Percentiles rank a stretch among this genome's conserved stretches.
Evolutionary conservation across 2,113 vertebrate genomes (phyloP).

Genomic region (Picathartes gymnocephalus): DNA sequence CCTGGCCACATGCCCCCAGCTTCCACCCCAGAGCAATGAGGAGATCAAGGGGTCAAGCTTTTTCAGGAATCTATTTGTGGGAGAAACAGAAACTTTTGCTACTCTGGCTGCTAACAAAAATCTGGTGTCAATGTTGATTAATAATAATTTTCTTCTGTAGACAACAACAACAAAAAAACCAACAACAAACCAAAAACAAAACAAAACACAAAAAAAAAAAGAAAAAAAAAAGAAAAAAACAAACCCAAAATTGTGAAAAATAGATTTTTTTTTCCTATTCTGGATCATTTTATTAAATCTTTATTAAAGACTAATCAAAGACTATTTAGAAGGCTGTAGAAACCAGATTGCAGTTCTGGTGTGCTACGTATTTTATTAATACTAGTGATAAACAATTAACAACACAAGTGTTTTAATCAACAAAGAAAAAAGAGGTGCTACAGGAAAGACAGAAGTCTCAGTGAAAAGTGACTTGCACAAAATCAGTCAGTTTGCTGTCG

Average conservation of each 20-base stretch:
- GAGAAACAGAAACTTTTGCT: not conserved
- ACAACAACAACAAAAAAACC: not conserved
- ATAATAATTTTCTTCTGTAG: not conserved
- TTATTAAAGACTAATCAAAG: not conserved
- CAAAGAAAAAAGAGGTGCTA: not conserved
- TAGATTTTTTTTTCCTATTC: not conserved
- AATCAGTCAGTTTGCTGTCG: not conserved
- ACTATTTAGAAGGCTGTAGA: not conserved
- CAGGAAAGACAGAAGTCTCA: not conserved
- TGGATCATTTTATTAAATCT: not conserved
- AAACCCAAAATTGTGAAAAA: accelerated
- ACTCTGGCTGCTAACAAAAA: not conserved
- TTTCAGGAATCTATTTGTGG: not conserved
- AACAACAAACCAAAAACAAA: too few species aligned
- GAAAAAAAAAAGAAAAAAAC: not conserved
- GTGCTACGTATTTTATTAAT: not conserved
- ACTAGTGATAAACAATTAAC: not conserved
- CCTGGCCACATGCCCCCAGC: not conserved
- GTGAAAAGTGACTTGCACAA: not conserved
- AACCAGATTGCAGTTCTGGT: not conserved
- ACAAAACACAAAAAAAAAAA: too few species aligned
- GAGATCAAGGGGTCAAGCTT: not conserved
- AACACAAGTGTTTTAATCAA: not conserved
- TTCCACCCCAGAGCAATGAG: not conserved
- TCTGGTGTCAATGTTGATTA: not conserved